A percentile compares a stretch with the other conserved stretches of the same genome.
phyloP scores from a whole-genome alignment of 2,888 invertebrate species.

The Pherbina coryleti region DNA sequence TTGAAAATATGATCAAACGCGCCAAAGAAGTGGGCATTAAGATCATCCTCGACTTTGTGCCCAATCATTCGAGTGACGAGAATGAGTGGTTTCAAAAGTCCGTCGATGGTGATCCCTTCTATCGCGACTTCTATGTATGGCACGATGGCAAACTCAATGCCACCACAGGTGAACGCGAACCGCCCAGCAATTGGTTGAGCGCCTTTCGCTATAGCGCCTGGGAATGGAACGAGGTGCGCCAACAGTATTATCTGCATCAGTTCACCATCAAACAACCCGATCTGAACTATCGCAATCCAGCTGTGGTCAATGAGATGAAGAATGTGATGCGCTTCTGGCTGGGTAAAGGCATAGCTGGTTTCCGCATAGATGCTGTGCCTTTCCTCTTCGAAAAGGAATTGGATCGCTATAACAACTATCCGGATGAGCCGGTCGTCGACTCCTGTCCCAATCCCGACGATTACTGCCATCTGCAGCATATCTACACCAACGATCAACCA shows the following conservation, averaged over 20 bases:
- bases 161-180: slow-evolving; percentile 63
- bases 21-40: slow-evolving; percentile 72
- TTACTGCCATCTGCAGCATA: slow-evolving; percentile 72
- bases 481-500: slow-evolving; percentile 74
- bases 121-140: slow-evolving; percentile 85
- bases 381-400: slow-evolving; percentile 62
- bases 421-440: slow-evolving; percentile 72
- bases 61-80: slow-evolving; percentile 78
- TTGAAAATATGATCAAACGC: slow-evolving; percentile 74
- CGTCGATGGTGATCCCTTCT: slow-evolving; percentile 73
- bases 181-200: slow-evolving; percentile 72
- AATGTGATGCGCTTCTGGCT: slow-evolving; percentile 82
- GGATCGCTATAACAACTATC: slow-evolving; percentile 61
- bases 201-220: slow-evolving; percentile 76
- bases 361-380: slow-evolving; percentile 78
- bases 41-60: slow-evolving; percentile 71
- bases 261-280: slow-evolving; percentile 76
- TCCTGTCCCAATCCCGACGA: slow-evolving; percentile 69
- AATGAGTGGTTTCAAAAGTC: slow-evolving; percentile 88
- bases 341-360: slow-evolving; percentile 83
- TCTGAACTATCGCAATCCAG: slow-evolving; percentile 74
- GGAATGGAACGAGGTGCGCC: slow-evolving; percentile 73
- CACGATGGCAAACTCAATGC: slow-evolving; percentile 64
- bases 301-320: slow-evolving; percentile 71
- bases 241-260: slow-evolving; percentile 77